Percentiles rank a stretch among this genome's conserved stretches.
phyloP scores from a whole-genome alignment of 2,113 vertebrate species.

The Trachemys scripta region DNA sequence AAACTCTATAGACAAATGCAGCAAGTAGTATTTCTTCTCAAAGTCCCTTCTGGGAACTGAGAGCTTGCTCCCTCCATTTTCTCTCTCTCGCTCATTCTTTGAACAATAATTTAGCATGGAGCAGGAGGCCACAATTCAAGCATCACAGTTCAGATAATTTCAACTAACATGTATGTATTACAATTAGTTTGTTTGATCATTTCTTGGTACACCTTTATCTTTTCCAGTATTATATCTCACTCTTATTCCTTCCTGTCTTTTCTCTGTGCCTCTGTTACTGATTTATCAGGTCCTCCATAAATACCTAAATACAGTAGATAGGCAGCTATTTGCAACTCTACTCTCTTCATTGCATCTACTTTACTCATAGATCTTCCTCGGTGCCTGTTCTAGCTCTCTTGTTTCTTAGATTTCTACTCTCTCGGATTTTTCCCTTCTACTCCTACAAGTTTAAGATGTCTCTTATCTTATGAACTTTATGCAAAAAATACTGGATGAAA shows the following conservation, averaged over 20 bases:
- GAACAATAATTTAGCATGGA: slow-evolving; percentile 3
- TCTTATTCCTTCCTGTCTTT: neutral
- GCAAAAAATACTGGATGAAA: neutral
- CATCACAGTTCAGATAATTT: neutral
- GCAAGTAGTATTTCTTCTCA: slow-evolving; percentile 5
- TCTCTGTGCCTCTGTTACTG: neutral
- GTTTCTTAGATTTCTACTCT: slow-evolving; percentile 13
- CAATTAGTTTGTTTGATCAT: neutral
- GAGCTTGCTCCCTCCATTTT: neutral
- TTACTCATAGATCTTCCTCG: neutral
- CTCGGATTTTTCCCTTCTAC: neutral
- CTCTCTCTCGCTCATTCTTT: neutral
- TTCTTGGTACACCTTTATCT: slow-evolving; percentile 21
- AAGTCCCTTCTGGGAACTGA: neutral
- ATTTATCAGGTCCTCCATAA: slow-evolving; percentile 9
- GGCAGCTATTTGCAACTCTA: neutral
- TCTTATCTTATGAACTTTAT: neutral
- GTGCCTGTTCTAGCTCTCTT: neutral
- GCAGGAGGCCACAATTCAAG: slow-evolving; percentile 35
- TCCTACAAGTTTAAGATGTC: neutral
- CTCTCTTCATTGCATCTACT: neutral
- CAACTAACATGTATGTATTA: neutral
- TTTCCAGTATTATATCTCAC: neutral
- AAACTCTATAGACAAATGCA: neutral
- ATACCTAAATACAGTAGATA: neutral